These are phyloP conservation scores for Catotricha subobsoleta DNA, from an alignment of 2,888 invertebrate genomes.

Conservation along the genomic window DNA sequence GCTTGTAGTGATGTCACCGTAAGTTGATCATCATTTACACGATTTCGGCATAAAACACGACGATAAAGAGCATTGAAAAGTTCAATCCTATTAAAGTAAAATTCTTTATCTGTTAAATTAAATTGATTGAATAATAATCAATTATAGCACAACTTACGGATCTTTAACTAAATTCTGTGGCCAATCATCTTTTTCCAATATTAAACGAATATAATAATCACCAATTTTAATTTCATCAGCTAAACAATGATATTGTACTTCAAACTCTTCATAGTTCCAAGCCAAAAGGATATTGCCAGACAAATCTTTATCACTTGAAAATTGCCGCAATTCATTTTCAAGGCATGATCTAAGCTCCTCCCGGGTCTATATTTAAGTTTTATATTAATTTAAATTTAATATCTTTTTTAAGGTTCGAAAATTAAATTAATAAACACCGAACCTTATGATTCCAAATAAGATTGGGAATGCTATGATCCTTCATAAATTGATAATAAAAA, in stretches of 20 bases:
- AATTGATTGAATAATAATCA: constrained; percentile 6
- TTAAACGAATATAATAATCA: constrained; percentile 87
- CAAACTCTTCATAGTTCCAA: constrained; percentile 98
- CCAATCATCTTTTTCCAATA: constrained; percentile 78
- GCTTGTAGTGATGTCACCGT: constrained; percentile 96
- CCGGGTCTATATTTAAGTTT: constrained; percentile 48
- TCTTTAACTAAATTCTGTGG: constrained; percentile 74
- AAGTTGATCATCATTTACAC: constrained; percentile 60
- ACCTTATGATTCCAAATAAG: constrained; percentile 98
- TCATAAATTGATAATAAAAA: constrained; percentile 88
- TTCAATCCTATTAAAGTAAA: constrained; percentile 46
- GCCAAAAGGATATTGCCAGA: constrained; percentile 64
- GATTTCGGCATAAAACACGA: constrained; percentile 80
- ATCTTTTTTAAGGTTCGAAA: constrained; percentile 1
- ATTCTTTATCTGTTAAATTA: constrained; percentile 1
- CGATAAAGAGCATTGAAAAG: constrained; percentile 99
- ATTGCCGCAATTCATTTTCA: constrained; percentile 82
- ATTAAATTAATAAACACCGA: constrained; percentile 8
- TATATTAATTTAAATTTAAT: neutral
- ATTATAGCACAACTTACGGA: constrained; percentile 46
- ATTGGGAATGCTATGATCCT: constrained; percentile 88
- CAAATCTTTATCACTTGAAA: constrained; percentile 77
- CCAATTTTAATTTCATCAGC: constrained; percentile 96
- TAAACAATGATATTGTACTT: constrained; percentile 83
- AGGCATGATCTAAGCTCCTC: constrained; percentile 85